phyloP scores from a whole-genome alignment of 2,888 invertebrate genomes.

The Panopea generosa region DNA sequence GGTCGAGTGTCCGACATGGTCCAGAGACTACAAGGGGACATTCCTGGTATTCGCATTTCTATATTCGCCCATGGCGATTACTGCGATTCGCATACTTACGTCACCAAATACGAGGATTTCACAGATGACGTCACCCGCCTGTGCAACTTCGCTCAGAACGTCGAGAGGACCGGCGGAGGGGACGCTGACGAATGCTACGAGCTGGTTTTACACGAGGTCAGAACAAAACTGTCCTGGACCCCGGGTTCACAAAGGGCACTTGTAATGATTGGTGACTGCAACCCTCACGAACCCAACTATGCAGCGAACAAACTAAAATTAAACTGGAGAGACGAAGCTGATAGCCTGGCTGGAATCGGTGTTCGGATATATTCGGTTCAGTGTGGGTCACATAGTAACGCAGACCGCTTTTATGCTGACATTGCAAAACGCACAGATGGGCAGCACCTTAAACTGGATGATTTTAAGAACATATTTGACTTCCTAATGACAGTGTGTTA shows the following conservation, averaged over 20 bases:
- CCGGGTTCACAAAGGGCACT: constrained; percentile 78
- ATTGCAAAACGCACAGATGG: constrained; percentile 77
- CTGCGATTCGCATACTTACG: constrained; percentile 68
- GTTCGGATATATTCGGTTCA: constrained; percentile 74
- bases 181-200: constrained; percentile 83
- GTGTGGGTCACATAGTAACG: constrained; percentile 38
- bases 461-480: constrained; percentile 80
- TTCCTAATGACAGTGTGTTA: constrained; percentile 83
- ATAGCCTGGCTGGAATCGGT: constrained; percentile 64
- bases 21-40: constrained; percentile 80
- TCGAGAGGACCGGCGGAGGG: constrained; percentile 76
- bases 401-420: constrained; percentile 70
- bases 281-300: constrained; percentile 77
- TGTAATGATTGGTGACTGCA: constrained; percentile 82
- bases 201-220: constrained; percentile 79
- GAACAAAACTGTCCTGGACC: constrained; percentile 79
- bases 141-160: constrained; percentile 71
- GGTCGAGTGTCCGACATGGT: constrained; percentile 77
- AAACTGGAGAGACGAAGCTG: constrained; percentile 77
- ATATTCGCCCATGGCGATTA: constrained; percentile 84
- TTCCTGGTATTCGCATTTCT: constrained; percentile 79
- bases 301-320: constrained; percentile 71
- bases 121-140: constrained; percentile 56
- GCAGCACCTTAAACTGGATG: constrained; percentile 72
- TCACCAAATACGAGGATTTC: constrained; percentile 67